Conservation (phyloP, 2,113 vertebrate genomes). For the Edolisoma coerulescens region DNA sequence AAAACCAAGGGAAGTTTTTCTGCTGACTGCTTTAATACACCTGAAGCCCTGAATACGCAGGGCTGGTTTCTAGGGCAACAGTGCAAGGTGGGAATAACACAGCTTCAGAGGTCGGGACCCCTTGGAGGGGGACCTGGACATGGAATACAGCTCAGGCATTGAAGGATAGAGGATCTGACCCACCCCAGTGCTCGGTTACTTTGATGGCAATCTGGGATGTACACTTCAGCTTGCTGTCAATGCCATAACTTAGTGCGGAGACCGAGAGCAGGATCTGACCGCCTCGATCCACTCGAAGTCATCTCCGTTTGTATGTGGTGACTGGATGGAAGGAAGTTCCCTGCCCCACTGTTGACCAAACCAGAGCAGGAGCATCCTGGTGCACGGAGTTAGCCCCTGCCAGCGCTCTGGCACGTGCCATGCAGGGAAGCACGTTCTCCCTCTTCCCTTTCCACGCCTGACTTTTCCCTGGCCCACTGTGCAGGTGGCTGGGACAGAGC, state of each 20-base stretch:
- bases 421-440: accelerated
- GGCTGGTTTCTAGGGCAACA: not conserved
- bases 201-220: not conserved
- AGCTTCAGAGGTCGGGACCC: not conserved
- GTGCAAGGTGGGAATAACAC: not conserved
- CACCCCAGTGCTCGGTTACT: not conserved
- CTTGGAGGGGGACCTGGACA: not conserved
- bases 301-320: not conserved
- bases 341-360: not conserved
- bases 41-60: not conserved
- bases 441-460: not conserved
- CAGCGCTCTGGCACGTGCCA: accelerated
- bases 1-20: not conserved
- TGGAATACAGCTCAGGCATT: not conserved
- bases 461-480: not conserved
- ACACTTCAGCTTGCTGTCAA: not conserved
- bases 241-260: not conserved
- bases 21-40: not conserved
- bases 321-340: not conserved
- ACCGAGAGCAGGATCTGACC: not conserved
- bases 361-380: not conserved
- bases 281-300: not conserved
- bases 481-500: not conserved
- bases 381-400: not conserved
- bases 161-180: not conserved